These are phyloP conservation scores for Temnothorax ravouxi DNA, from an alignment of 2,888 invertebrate genomes.

Conservation along the genomic window DNA sequence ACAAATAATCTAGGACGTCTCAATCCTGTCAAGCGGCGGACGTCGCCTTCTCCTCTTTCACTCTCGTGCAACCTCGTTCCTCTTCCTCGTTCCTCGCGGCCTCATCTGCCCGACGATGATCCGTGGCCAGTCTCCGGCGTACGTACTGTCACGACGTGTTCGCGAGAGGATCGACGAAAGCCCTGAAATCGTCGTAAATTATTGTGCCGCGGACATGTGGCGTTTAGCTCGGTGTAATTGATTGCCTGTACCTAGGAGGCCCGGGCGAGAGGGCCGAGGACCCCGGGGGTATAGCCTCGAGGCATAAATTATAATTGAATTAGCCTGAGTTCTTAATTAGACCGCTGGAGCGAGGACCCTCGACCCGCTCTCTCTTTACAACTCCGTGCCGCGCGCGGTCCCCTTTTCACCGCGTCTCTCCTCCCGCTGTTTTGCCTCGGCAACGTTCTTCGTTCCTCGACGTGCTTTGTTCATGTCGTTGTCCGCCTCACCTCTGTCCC, in stretches of 20 bases:
- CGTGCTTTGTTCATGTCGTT: slow-evolving; percentile 63
- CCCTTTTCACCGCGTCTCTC: slow-evolving; percentile 34
- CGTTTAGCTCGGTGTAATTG: slow-evolving; percentile 82
- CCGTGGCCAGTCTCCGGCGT: neutral
- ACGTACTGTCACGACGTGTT: slow-evolving; percentile 7
- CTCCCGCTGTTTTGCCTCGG: slow-evolving; percentile 31
- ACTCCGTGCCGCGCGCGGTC: slow-evolving; percentile 63
- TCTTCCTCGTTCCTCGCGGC: slow-evolving; percentile 24
- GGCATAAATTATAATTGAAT: slow-evolving; percentile 85
- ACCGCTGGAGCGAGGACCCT: slow-evolving; percentile 57
- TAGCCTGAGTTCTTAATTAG: slow-evolving; percentile 84
- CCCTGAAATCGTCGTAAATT: slow-evolving; percentile 81
- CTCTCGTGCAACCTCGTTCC: slow-evolving; percentile 20
- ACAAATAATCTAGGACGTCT: slow-evolving; percentile 85
- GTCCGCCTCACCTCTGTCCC: slow-evolving; percentile 66
- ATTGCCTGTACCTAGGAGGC: slow-evolving; percentile 77
- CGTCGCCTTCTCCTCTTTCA: slow-evolving; percentile 58
- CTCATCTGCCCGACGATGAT: slow-evolving; percentile 42
- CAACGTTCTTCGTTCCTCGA: neutral
- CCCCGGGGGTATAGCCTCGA: slow-evolving; percentile 64
- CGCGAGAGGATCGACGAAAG: slow-evolving; percentile 60
- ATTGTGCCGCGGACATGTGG: slow-evolving; percentile 78
- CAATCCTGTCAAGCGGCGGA: slow-evolving; percentile 71
- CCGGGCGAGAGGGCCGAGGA: slow-evolving; percentile 62
- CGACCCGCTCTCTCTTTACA: slow-evolving; percentile 56